Evolutionary conservation across 2,113 vertebrate species (phyloP).

Genomic region (Lepidothrix coronata): DNA sequence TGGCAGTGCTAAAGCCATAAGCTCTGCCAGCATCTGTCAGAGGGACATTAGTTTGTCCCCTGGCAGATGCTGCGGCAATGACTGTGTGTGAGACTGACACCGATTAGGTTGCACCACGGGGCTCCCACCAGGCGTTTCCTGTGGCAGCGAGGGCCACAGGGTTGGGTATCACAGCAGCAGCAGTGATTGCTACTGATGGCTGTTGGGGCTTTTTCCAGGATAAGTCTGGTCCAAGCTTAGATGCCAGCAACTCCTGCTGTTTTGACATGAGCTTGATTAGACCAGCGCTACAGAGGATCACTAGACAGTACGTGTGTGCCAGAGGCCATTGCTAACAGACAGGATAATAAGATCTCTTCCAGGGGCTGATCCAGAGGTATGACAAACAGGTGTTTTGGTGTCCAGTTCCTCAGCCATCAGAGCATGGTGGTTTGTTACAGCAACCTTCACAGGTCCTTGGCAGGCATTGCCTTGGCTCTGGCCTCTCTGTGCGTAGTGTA

Average conservation of each 20-base stretch:
- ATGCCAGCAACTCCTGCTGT: slow-evolving; percentile 56
- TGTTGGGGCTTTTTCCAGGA: slow-evolving; percentile 45
- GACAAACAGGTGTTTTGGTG: not conserved
- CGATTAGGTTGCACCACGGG: not conserved
- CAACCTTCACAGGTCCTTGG: not conserved
- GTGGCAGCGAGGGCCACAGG: not conserved
- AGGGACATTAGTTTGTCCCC: not conserved
- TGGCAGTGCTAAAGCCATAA: not conserved
- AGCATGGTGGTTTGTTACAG: not conserved
- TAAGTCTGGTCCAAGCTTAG: not conserved
- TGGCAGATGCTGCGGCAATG: not conserved
- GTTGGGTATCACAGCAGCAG: not conserved
- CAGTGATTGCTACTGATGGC: not conserved
- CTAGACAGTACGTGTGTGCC: not conserved
- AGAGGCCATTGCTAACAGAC: slow-evolving; percentile 16
- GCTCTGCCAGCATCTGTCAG: not conserved
- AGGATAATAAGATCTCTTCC: not conserved
- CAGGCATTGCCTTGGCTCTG: not conserved
- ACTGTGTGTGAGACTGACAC: not conserved
- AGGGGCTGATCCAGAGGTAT: not conserved
- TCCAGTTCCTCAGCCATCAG: not conserved
- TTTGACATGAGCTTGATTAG: slow-evolving; percentile 49
- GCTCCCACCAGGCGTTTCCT: not conserved
- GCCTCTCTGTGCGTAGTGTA: rapidly evolving
- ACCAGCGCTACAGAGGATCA: rapidly evolving